phyloP scores from a whole-genome alignment of 2,888 invertebrate species.

The Ennomos quercinarius region DNA sequence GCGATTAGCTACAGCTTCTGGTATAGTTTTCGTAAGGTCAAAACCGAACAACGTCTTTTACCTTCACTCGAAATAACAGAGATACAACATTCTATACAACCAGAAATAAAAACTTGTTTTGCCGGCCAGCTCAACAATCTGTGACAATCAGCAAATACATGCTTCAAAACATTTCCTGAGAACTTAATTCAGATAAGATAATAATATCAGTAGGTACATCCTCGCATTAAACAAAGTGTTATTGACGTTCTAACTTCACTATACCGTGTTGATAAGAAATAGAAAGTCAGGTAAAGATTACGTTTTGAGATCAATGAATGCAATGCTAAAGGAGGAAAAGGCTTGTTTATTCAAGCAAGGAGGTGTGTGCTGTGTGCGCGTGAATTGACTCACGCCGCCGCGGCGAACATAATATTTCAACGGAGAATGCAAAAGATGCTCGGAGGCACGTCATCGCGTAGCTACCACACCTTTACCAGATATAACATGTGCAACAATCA shows the following conservation, averaged over 20 bases:
- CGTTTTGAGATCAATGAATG: constrained; percentile 19
- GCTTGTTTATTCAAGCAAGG: constrained; percentile 21
- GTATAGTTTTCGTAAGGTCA: constrained; percentile 22
- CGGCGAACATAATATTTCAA: neutral
- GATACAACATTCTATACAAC: constrained; percentile 6
- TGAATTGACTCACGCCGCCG: constrained; percentile 42
- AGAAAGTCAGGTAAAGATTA: constrained; percentile 4
- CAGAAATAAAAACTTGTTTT: constrained; percentile 12
- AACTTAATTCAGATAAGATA: constrained; percentile 11
- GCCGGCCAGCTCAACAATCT: neutral
- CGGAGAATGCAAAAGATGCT: constrained; percentile 30
- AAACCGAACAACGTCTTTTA: constrained; percentile 21
- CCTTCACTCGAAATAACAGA: constrained; percentile 20
- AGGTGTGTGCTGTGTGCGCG: constrained; percentile 33
- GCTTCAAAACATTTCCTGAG: constrained; percentile 11
- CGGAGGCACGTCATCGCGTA: constrained; percentile 56
- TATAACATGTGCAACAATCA: neutral
- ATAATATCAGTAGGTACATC: no score
- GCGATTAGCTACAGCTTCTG: neutral
- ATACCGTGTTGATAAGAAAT: no score
- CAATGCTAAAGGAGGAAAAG: constrained; percentile 11
- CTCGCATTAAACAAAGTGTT: neutral
- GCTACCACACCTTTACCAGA: constrained; percentile 44
- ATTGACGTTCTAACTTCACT: no score
- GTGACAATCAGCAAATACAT: neutral